Evolutionary conservation across 1,140 invertebrate species (phyloP).

Genomic region (Littorina saxatilis): DNA sequence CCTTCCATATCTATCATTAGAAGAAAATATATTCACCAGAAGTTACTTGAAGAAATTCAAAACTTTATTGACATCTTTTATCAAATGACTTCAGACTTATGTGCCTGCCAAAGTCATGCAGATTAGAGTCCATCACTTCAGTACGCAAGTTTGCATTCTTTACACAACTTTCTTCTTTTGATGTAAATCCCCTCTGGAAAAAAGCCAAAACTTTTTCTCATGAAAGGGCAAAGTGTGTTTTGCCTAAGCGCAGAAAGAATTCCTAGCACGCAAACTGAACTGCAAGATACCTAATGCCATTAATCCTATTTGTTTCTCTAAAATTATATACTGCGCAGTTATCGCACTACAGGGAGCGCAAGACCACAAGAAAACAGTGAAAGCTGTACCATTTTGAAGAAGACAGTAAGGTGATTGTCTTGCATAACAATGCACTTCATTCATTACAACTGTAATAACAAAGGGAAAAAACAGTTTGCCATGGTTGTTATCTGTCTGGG

Average conservation of each 20-base stretch:
- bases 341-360: neutral
- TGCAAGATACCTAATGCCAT: neutral
- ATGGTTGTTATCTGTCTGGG: too few relatives aligned
- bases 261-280: neutral
- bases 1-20: too few relatives aligned
- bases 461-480: too few relatives aligned
- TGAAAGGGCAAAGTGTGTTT: constrained; percentile 3
- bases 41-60: neutral
- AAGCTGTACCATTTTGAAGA: neutral
- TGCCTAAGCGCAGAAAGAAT: constrained; percentile 5
- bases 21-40: too few relatives aligned
- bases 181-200: too few relatives aligned
- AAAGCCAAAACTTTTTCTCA: neutral
- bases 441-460: too few relatives aligned
- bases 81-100: neutral
- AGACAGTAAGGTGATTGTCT: neutral
- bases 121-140: too few relatives aligned
- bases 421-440: too few relatives aligned
- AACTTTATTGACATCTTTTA: neutral
- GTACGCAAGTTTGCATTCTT: too few relatives aligned
- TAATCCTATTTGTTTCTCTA: neutral
- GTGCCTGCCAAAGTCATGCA: constrained; percentile 12
- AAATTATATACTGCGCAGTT: too few relatives aligned
- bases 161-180: too few relatives aligned
- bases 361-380: constrained; percentile 1